Percentiles rank a stretch among this genome's conserved stretches.
Evolutionary conservation across 2,113 vertebrate species (phyloP).

Genomic region (Meriones unguiculatus): DNA sequence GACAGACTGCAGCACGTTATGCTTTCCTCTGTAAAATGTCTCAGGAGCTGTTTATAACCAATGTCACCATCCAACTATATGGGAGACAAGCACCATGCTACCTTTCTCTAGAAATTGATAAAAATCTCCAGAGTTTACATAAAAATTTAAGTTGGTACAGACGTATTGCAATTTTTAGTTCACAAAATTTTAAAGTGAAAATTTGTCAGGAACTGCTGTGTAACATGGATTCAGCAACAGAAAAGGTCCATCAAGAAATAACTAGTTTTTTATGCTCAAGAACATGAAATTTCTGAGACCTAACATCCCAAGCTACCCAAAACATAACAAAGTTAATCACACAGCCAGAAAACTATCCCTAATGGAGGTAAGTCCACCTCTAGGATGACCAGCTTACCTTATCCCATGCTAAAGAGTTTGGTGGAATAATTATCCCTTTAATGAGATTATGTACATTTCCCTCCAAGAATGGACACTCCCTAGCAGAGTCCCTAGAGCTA

Average conservation of each 20-base stretch:
- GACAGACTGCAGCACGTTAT: neutral
- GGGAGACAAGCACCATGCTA: neutral
- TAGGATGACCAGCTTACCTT: neutral
- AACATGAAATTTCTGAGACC: neutral
- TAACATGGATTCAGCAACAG: neutral
- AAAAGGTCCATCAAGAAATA: neutral
- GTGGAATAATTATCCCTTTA: too few species aligned
- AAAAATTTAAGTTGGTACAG: neutral
- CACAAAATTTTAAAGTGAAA: slow-evolving; percentile 6
- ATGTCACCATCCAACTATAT: neutral
- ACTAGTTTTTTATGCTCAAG: neutral
- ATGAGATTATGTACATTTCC: neutral
- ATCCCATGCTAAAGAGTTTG: neutral
- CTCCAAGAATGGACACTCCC: neutral
- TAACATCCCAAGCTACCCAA: neutral
- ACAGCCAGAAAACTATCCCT: neutral
- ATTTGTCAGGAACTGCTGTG: too few species aligned
- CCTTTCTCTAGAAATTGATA: neutral
- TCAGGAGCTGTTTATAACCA: neutral
- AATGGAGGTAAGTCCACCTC: neutral
- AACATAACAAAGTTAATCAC: neutral
- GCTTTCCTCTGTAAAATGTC: neutral
- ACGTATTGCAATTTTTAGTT: neutral
- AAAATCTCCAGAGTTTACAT: neutral
- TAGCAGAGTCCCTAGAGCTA: neutral